These are phyloP conservation scores for Amphipyra tragopoginis DNA, from an alignment of 2,888 invertebrate genomes.

Conservation along the genomic window DNA sequence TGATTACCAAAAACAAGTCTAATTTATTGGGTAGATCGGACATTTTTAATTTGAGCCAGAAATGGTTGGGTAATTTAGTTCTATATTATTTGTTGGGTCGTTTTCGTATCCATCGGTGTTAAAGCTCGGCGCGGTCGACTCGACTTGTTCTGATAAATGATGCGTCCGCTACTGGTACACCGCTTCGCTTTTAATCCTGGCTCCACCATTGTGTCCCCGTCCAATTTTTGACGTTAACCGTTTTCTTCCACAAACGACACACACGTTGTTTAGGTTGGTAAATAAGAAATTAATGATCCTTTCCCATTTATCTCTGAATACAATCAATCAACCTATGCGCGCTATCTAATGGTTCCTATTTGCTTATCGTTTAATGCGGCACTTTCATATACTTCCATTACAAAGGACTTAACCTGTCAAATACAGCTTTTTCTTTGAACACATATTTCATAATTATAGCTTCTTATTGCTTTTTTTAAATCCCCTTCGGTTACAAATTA, in stretches of 20 bases:
- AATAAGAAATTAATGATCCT: constrained; percentile 84
- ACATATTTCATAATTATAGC: constrained; percentile 42
- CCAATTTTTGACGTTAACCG: constrained; percentile 83
- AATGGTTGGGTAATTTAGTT: constrained; percentile 46
- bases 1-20: constrained; percentile 47
- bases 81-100: constrained; percentile 64
- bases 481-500: constrained; percentile 51
- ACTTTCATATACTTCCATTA: constrained; percentile 51
- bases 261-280: constrained; percentile 78
- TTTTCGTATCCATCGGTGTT: constrained; percentile 69
- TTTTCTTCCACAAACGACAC: constrained; percentile 78
- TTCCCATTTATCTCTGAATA: constrained; percentile 76
- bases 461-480: constrained; percentile 43
- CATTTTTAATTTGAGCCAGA: constrained; percentile 49
- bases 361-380: constrained; percentile 56
- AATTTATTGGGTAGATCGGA: constrained; percentile 47
- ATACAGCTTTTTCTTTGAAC: constrained; percentile 29
- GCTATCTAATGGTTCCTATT: constrained; percentile 72
- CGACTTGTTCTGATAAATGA: constrained; percentile 87
- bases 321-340: constrained; percentile 76
- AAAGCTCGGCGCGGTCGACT: constrained; percentile 65
- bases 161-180: constrained; percentile 84
- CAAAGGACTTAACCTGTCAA: constrained; percentile 40
- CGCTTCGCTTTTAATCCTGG: constrained; percentile 88
- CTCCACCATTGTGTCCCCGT: constrained; percentile 84